A percentile compares a stretch with the other conserved stretches of the same genome.
Conservation (phyloP, 2,888 invertebrate species). For the Malachius bipustulatus region DNA sequence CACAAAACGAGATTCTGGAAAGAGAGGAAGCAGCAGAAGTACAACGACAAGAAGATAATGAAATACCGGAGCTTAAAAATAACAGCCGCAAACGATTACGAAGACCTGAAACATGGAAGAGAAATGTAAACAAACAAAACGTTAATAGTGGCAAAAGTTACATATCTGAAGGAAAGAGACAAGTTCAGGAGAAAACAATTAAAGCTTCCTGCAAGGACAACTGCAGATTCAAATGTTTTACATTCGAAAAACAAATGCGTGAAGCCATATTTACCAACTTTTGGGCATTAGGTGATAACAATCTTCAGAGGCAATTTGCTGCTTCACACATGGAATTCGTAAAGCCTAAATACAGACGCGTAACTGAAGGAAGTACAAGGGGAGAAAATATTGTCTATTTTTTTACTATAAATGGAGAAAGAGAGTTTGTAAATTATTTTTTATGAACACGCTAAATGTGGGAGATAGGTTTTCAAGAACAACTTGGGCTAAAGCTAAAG, state of each 20-base stretch:
- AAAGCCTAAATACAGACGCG: constrained; percentile 18
- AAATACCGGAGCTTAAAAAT: too few species aligned
- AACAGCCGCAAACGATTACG: constrained; percentile 8
- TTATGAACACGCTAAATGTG: too few species aligned
- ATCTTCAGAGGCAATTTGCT: too few species aligned
- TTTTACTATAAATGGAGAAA: constrained; percentile 15
- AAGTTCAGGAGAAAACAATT: constrained; percentile 6
- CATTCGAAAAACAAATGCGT: constrained; percentile 4
- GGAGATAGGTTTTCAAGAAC: too few species aligned
- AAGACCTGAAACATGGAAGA: constrained; percentile 10
- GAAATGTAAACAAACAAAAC: constrained; percentile 10
- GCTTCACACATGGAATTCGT: too few species aligned
- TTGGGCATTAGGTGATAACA: too few species aligned
- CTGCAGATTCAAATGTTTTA: constrained; percentile 8
- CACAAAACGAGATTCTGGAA: too few species aligned
- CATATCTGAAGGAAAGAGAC: constrained; percentile 7
- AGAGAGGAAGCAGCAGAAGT: too few species aligned
- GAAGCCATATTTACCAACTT: too few species aligned
- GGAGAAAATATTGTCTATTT: constrained; percentile 17
- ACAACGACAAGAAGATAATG: too few species aligned
- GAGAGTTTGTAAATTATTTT: too few species aligned
- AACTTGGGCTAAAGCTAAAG: too few species aligned
- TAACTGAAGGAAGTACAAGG: constrained; percentile 15
- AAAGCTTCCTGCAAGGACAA: constrained; percentile 7
- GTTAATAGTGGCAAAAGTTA: constrained; percentile 9